phyloP scores from a whole-genome alignment of 2,888 invertebrate genomes.

The Hemaris fuciformis region DNA sequence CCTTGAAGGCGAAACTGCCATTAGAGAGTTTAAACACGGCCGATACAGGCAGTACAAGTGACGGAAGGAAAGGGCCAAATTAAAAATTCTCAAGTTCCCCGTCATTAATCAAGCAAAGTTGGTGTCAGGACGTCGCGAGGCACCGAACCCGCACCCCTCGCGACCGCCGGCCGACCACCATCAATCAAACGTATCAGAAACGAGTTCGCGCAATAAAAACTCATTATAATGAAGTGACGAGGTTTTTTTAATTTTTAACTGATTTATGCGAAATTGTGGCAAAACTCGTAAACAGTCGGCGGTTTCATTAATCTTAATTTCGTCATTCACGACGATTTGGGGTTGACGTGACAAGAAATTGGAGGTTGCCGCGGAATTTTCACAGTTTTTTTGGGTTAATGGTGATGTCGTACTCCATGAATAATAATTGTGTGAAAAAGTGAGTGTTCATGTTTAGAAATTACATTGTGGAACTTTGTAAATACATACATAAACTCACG shows the following conservation, averaged over 20 bases:
- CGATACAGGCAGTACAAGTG: not conserved
- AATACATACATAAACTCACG: too few species aligned
- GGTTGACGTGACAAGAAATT: not conserved
- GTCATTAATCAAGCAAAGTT: slow-evolving; percentile 12
- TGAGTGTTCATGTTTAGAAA: not conserved
- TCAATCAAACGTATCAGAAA: slow-evolving; percentile 1
- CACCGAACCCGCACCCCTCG: not conserved
- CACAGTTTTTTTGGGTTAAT: not conserved
- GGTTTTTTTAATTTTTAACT: slow-evolving; percentile 4
- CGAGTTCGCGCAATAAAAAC: slow-evolving; percentile 7
- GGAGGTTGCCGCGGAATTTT: not conserved
- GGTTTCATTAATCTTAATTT: slow-evolving; percentile 3
- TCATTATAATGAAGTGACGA: slow-evolving; percentile 10
- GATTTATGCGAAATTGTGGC: slow-evolving; percentile 1
- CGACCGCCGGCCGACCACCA: not conserved
- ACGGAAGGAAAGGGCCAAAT: not conserved
- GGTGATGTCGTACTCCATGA: not conserved
- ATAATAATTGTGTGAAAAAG: not conserved
- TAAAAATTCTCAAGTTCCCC: not conserved
- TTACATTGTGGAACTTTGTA: not conserved
- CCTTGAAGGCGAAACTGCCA: not conserved
- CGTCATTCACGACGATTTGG: not conserved
- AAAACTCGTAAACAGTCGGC: not conserved
- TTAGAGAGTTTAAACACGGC: not conserved
- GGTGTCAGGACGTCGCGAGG: not conserved